Conservation (phyloP, 2,888 invertebrate species). For the Prosopocoilus inquinatus region DNA sequence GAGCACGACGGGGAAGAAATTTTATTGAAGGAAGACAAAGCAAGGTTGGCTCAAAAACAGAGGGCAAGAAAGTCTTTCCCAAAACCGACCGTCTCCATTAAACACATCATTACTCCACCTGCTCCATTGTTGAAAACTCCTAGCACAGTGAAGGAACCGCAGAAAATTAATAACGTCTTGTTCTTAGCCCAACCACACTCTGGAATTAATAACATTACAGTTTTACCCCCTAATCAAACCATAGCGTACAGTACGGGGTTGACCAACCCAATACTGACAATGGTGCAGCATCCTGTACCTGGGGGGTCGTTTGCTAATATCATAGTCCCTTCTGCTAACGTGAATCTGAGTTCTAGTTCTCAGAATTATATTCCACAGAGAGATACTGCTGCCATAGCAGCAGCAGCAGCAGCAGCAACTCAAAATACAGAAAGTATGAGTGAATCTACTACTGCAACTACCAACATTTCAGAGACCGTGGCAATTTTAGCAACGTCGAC, state of each 20-base stretch:
- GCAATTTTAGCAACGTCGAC: slow-evolving; percentile 6
- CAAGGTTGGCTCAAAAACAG: slow-evolving; percentile 34
- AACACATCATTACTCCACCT: slow-evolving; percentile 15
- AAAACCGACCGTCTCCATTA: slow-evolving; percentile 23
- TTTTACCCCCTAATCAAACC: slow-evolving; percentile 36
- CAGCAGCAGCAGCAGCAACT: no score
- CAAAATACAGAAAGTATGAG: no score
- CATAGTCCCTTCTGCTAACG: slow-evolving; percentile 11
- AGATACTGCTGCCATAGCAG: no score
- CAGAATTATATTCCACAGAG: background rate
- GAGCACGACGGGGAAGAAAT: slow-evolving; percentile 21
- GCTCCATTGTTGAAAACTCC: slow-evolving; percentile 14
- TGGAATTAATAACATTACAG: slow-evolving; percentile 20
- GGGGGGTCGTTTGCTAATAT: slow-evolving; percentile 10
- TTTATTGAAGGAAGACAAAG: slow-evolving; percentile 14
- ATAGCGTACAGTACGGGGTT: slow-evolving; percentile 30
- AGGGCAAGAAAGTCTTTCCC: slow-evolving; percentile 45
- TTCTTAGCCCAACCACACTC: slow-evolving; percentile 28
- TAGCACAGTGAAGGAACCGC: slow-evolving; percentile 11
- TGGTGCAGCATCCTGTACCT: slow-evolving; percentile 30
- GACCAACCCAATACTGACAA: slow-evolving; percentile 32
- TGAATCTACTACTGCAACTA: background rate
- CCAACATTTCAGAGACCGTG: background rate
- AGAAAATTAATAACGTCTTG: slow-evolving; percentile 23
- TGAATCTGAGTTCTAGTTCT: background rate